phyloP scores from a whole-genome alignment of 2,113 vertebrate species.

The Siniperca chuatsi region DNA sequence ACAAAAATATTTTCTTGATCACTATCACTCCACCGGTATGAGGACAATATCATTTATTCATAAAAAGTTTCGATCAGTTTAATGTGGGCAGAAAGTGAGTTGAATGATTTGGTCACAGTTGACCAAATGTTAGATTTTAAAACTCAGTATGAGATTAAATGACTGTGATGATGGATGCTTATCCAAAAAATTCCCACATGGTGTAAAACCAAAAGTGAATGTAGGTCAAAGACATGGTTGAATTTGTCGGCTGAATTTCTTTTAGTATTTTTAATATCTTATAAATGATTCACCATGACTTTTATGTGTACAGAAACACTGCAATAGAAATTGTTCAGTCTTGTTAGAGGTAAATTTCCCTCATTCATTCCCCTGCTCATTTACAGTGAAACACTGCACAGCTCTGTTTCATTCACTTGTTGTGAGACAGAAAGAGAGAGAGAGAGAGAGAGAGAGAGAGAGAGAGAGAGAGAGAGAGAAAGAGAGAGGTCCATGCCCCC shows the following conservation, averaged over 20 bases:
- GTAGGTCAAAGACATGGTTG: slow-evolving; percentile 3
- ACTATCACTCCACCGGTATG: neutral
- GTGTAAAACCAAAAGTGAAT: slow-evolving; percentile 6
- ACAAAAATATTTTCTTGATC: neutral
- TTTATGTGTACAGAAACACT: neutral
- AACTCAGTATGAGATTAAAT: neutral
- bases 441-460: slow-evolving; percentile 24
- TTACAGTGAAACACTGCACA: slow-evolving; percentile 22
- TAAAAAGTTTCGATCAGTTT: neutral
- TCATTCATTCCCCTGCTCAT: slow-evolving; percentile 41
- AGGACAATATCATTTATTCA: neutral
- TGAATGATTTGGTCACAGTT: neutral
- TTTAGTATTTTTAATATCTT: slow-evolving; percentile 16
- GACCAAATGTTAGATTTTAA: neutral
- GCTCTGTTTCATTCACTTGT: slow-evolving; percentile 24
- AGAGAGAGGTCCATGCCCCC: slow-evolving; percentile 44
- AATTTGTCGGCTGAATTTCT: slow-evolving; percentile 6
- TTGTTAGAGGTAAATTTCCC: slow-evolving; percentile 32
- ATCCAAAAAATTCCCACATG: neutral
- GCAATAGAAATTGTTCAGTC: slow-evolving; percentile 4
- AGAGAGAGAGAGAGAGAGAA: slow-evolving; percentile 15
- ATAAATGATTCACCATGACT: neutral
- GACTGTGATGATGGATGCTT: neutral
- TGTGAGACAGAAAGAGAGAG: slow-evolving; percentile 7
- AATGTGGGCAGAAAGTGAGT: neutral